These are phyloP conservation scores for Latheticus oryzae DNA, from an alignment of 2,888 invertebrate species.

Conservation along the genomic window DNA sequence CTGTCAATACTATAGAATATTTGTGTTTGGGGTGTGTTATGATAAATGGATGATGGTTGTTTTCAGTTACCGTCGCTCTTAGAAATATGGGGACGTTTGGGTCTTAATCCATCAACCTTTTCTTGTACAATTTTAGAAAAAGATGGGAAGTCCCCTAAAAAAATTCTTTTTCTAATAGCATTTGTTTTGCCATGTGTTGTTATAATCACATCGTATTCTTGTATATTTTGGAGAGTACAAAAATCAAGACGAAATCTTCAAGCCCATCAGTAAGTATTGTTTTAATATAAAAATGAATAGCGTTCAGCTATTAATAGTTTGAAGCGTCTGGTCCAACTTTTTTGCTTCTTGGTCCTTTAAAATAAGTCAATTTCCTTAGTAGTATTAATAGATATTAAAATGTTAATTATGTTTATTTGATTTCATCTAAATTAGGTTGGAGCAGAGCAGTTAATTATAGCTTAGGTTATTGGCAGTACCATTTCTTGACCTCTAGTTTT, in stretches of 20 bases:
- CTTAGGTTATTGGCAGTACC: slow-evolving; percentile 31
- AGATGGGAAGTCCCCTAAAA: slow-evolving; percentile 84
- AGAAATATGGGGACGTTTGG: slow-evolving; percentile 87
- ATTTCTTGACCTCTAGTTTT: slow-evolving; percentile 15
- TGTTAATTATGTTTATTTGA: slow-evolving; percentile 36
- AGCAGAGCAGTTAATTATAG: slow-evolving; percentile 30
- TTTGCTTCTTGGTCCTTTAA: slow-evolving; percentile 40
- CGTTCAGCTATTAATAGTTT: slow-evolving; percentile 39
- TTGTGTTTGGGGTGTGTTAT: slow-evolving; percentile 21
- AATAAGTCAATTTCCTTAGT: slow-evolving; percentile 40
- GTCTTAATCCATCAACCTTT: slow-evolving; percentile 82
- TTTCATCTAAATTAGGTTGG: slow-evolving; percentile 30
- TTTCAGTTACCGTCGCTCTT: slow-evolving; percentile 80
- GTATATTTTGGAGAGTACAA: slow-evolving; percentile 85
- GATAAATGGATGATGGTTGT: slow-evolving; percentile 26
- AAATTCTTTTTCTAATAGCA: slow-evolving; percentile 83
- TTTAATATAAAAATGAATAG: slow-evolving; percentile 40
- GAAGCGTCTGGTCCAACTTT: slow-evolving; percentile 40
- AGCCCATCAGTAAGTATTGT: slow-evolving; percentile 73
- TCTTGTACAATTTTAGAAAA: slow-evolving; percentile 89
- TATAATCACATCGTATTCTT: slow-evolving; percentile 86
- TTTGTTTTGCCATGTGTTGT: slow-evolving; percentile 87
- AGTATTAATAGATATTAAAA: slow-evolving; percentile 39
- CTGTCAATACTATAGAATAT: slow-evolving; percentile 3
- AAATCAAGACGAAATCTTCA: slow-evolving; percentile 79